Evolutionary conservation across 1,140 invertebrate genomes (phyloP).

Genomic region (Pissodes strobi): DNA sequence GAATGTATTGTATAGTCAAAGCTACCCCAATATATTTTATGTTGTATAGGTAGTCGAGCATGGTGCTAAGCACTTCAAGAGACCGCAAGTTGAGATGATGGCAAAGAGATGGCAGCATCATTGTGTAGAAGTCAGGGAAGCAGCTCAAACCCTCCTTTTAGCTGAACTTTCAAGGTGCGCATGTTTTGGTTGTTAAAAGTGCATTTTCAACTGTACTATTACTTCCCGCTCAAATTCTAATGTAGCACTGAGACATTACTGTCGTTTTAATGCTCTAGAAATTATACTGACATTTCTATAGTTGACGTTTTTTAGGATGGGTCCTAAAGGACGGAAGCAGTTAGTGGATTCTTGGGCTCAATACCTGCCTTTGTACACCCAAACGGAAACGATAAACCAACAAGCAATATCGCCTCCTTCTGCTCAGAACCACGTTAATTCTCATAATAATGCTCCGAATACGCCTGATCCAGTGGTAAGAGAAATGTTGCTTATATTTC

Average conservation of each 20-base stretch:
- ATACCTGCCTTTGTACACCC: constrained; percentile 86
- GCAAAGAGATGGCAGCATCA: constrained; percentile 98
- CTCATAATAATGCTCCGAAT: constrained; percentile 51
- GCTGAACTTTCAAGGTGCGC: constrained; percentile 89
- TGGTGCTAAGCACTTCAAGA: constrained; percentile 82
- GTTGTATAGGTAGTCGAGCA: constrained; percentile 50
- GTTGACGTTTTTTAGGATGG: constrained; percentile 65
- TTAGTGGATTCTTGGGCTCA: constrained; percentile 95
- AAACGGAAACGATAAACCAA: constrained; percentile 69
- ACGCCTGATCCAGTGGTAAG: constrained; percentile 53
- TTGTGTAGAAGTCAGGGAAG: constrained; percentile 95
- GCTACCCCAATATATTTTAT: not conserved
- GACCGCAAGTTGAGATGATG: constrained; percentile 95
- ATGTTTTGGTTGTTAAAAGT: no score
- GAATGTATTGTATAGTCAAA: no score
- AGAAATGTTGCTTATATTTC: no score
- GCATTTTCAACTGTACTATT: no score
- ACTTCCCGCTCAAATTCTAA: no score
- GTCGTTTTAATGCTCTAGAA: no score
- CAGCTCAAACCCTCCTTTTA: constrained; percentile 92
- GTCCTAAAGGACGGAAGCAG: constrained; percentile 87
- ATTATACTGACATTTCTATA: no score
- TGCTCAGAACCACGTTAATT: constrained; percentile 51
- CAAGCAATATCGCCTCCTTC: constrained; percentile 53
- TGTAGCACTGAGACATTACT: no score